Percentiles rank a stretch among this genome's conserved stretches.
Conservation (phyloP, 1,140 invertebrate genomes). For the Copidosoma floridanum region DNA sequence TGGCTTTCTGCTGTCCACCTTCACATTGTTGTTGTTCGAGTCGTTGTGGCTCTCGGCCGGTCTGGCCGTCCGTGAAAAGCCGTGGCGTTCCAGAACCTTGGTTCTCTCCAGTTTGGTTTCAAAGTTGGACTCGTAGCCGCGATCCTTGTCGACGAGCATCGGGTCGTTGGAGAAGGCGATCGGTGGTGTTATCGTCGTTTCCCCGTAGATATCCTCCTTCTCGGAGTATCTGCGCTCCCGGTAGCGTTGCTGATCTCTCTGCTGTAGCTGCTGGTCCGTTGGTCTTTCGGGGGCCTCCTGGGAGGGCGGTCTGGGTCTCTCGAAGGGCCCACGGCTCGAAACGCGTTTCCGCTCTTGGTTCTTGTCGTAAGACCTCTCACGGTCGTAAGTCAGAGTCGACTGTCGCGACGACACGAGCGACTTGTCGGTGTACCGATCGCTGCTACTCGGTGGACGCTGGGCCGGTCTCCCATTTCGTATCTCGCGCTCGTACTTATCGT, state of each 20-base stretch:
- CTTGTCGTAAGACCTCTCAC: conserved; percentile 45
- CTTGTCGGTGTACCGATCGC: conserved; percentile 44
- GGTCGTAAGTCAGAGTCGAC: conserved; percentile 35
- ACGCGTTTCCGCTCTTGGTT: conserved; percentile 39
- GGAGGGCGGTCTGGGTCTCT: conserved; percentile 50
- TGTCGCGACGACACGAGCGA: conserved; percentile 33
- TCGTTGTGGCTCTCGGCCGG: conserved; percentile 48
- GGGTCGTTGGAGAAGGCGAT: conserved; percentile 19
- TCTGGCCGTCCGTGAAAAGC: conserved; percentile 31
- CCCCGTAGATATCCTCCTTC: conserved; percentile 54
- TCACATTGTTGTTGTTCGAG: conserved; percentile 61
- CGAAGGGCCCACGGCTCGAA: conserved; percentile 40
- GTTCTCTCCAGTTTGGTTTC: conserved; percentile 52
- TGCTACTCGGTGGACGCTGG: conserved; percentile 25
- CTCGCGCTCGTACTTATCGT: conserved; percentile 36
- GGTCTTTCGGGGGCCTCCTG: conserved; percentile 53
- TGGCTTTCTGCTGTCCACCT: conserved; percentile 38
- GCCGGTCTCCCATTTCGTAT: background rate
- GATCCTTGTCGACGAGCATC: conserved; percentile 46
- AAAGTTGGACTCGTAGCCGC: conserved; percentile 55
- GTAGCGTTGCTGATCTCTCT: conserved; percentile 17
- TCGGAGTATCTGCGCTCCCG: conserved; percentile 47
- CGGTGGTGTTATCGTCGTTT: conserved; percentile 45
- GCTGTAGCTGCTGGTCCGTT: conserved; percentile 23
- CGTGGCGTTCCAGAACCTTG: conserved; percentile 49